Evolutionary conservation across 2,113 vertebrate genomes (phyloP).

Genomic region (Crotalus helleri): DNA sequence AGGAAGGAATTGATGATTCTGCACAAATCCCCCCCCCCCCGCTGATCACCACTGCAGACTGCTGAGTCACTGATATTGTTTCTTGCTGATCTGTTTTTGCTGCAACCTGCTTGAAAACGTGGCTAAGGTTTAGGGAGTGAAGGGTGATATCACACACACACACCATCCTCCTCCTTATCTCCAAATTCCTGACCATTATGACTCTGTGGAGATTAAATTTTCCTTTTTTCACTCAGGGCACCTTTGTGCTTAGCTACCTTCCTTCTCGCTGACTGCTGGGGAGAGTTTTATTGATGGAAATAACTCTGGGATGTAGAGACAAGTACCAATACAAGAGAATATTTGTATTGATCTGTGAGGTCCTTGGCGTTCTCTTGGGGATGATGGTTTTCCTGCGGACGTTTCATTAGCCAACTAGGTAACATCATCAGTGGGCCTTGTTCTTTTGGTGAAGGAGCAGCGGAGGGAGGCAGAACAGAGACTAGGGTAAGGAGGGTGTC

Average conservation of each 20-base stretch:
- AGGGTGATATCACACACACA: slow-evolving; percentile 40
- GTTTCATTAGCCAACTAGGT: too few species aligned
- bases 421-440: too few species aligned
- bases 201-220: not conserved
- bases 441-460: not conserved
- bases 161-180: not conserved
- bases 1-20: slow-evolving; percentile 65
- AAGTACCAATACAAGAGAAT: slow-evolving; percentile 37
- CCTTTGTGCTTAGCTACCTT: slow-evolving; percentile 18
- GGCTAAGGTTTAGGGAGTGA: slow-evolving; percentile 23
- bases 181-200: slow-evolving; percentile 5
- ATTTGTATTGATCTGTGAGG: too few species aligned
- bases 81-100: slow-evolving; percentile 63
- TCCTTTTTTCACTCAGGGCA: slow-evolving; percentile 1
- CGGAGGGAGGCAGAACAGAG: not conserved
- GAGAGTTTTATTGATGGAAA: slow-evolving; percentile 46
- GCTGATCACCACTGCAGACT: slow-evolving; percentile 65
- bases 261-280: slow-evolving; percentile 28
- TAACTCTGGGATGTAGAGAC: slow-evolving; percentile 38
- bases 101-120: slow-evolving; percentile 50
- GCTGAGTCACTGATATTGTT: slow-evolving; percentile 66
- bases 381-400: too few species aligned
- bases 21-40: slow-evolving; percentile 61
- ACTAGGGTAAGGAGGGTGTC: not conserved
- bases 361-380: too few species aligned